Base-by-base conservation (phyloP, 2,888 invertebrate genomes). In the Drosophila demipolita region DNA sequence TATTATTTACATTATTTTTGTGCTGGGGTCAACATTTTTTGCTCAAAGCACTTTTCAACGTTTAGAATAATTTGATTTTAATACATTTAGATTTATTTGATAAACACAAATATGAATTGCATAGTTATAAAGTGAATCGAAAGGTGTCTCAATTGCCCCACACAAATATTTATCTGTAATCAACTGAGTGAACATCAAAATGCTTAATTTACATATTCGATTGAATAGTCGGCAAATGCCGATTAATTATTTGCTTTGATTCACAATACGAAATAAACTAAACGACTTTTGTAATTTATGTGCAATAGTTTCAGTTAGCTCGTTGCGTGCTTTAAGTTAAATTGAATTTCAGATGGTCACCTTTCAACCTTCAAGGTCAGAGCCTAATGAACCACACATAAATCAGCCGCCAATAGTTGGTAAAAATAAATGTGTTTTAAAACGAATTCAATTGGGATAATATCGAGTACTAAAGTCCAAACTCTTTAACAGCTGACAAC, bases 401-500 rank as follows among this genome's bases (percentile, higher is more conserved):
- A 61, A 23, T 12, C 33, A 23, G 17, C n/a, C 23, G n/a, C 32
- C 48, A 53, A 52, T 66, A 58, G 50, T 55, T 62, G 76, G 38
- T 38, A 45, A 40, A 50, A 62, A 58, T 49, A 33, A 40, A 58
- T 61, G 33, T 52, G 26, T 59, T 53, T 64, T 61, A 45, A 73
- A 78, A 57, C 23, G 55, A 50, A 45, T 49, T 55, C 26, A 33
- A 36, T 32, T 57, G 45, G 23, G 23, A 12, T 17, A 49, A 50
- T 5, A 12, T 59, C 42, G 36, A 17, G 32, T 7, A 15, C 17
- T 29, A 32, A 32, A 32, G 55, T 32, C 40, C 55, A 48, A 62
- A 62, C 54, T 72, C 66, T 48, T 68, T 75, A 84, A 63, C 83
- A 73, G 64, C 73, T 87, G 84, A 74, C 87, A 87, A 80, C 76